A percentile compares a stretch with the other conserved stretches of the same genome.
phyloP scores from a whole-genome alignment of 2,888 invertebrate genomes.

The Microplitis deprimator region DNA sequence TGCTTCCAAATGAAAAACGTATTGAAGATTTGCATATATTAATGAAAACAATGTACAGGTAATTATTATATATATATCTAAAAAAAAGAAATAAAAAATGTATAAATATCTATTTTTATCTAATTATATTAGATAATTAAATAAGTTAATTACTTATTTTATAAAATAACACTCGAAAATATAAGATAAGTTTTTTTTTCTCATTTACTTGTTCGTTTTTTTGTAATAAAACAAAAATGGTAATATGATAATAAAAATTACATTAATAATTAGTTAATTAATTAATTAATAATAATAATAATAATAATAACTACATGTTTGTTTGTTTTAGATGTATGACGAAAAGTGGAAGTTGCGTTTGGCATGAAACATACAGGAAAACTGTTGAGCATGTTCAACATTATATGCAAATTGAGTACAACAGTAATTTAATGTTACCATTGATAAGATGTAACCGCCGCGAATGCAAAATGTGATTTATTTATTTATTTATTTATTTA shows the following conservation, averaged over 20 bases:
- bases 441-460: constrained; percentile 64
- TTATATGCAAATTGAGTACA: constrained; percentile 77
- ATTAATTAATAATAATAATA: background rate
- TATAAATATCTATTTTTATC: constrained; percentile 18
- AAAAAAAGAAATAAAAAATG: constrained; percentile 19
- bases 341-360: constrained; percentile 73
- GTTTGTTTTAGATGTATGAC: constrained; percentile 73
- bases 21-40: constrained; percentile 66
- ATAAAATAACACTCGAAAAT: constrained; percentile 42
- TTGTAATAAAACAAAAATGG: constrained; percentile 60
- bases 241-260: constrained; percentile 58
- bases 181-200: constrained; percentile 54
- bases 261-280: constrained; percentile 51
- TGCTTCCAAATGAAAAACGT: constrained; percentile 65
- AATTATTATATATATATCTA: constrained; percentile 10
- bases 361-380: constrained; percentile 79
- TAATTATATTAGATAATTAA: constrained; percentile 28
- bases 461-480: constrained; percentile 56
- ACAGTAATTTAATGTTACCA: constrained; percentile 67
- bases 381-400: constrained; percentile 79
- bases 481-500: constrained; percentile 28
- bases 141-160: constrained; percentile 11
- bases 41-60: constrained; percentile 68
- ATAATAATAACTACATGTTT: constrained; percentile 58
- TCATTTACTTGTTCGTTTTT: constrained; percentile 54